Evolutionary conservation across 2,113 vertebrate genomes (phyloP), one percentile per base, ranked within the genome.

Genomic region (Orientallactaga bullata): DNA sequence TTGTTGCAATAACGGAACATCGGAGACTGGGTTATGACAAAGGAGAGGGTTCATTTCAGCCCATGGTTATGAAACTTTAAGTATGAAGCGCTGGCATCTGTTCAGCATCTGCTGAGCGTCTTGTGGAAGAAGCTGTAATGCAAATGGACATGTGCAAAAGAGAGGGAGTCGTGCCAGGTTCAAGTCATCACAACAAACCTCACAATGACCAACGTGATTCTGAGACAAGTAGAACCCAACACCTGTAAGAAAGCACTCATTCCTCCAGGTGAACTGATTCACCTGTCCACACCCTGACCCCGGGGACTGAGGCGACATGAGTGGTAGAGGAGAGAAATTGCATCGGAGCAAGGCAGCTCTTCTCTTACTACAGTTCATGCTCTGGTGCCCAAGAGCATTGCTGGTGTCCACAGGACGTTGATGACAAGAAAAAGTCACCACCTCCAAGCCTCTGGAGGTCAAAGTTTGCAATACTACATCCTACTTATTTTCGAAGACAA

Each of bases 61-160:
- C 76, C 32, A 51, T 51, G 39, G 3, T 51, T 35, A 15, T 35
- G 8, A 4, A 78, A 6, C 23, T 35, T 5, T 37, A 47, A 76
- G 71, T 24, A 20, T 37, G 32, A 17, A n/a, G 2, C 2, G 7
- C 85, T 76, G 60, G 21, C 20, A 28, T 28, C 30, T 68, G 4
- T 15, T 55, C 3, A 28, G 16, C n/a, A 28, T 51, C 51, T 77
- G 73, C 15, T 28, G 23, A 76, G 39, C 9, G 3, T 15, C 23
- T 78, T 73, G 28, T 55, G 32, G 24, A 1, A 18, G 32, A 20
- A 30, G 8, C 13, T 3, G 32, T 7, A 26, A 51, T 39, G 39
- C 30, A 32, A 42, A 16, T 9, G 5, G 21, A 15, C 9, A 4
- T 2, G 1, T 10, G 30, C 1, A 51, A 7, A n/a, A 11, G 6